Evolutionary conservation across 2,888 invertebrate species (phyloP).

Genomic region (Pristionchus mayeri): DNA sequence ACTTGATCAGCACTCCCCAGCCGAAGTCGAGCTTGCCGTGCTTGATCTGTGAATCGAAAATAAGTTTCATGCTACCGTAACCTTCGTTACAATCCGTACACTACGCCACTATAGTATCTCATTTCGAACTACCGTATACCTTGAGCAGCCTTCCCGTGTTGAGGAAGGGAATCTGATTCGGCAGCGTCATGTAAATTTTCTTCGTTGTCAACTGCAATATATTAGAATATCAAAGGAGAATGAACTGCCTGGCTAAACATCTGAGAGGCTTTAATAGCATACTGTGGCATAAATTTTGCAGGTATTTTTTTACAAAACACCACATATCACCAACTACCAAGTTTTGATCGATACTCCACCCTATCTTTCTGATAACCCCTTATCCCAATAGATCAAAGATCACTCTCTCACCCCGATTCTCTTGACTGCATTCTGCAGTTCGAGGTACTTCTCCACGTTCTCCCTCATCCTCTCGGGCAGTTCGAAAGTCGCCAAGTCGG

Average conservation of each 20-base stretch:
- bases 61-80: neutral
- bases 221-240: too few relatives aligned
- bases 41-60: constrained; percentile 60
- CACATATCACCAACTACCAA: too few relatives aligned
- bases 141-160: constrained; percentile 94
- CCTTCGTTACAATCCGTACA: neutral
- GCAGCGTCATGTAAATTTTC: constrained; percentile 87
- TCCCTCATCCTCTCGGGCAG: too few relatives aligned
- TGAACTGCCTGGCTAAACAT: too few relatives aligned
- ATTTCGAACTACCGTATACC: constrained; percentile 80
- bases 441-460: neutral
- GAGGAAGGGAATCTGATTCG: constrained; percentile 91
- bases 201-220: constrained; percentile 82
- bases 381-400: neutral
- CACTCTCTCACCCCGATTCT: neutral
- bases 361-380: neutral
- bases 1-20: constrained; percentile 91
- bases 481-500: too few relatives aligned
- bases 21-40: constrained; percentile 85
- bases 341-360: too few relatives aligned
- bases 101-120: neutral
- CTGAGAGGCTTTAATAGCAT: too few relatives aligned
- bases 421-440: neutral
- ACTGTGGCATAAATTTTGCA: too few relatives aligned
- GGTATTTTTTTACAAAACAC: too few relatives aligned